phyloP scores from a whole-genome alignment of 1,140 invertebrate genomes.

The Drosophila subpulchrella region DNA sequence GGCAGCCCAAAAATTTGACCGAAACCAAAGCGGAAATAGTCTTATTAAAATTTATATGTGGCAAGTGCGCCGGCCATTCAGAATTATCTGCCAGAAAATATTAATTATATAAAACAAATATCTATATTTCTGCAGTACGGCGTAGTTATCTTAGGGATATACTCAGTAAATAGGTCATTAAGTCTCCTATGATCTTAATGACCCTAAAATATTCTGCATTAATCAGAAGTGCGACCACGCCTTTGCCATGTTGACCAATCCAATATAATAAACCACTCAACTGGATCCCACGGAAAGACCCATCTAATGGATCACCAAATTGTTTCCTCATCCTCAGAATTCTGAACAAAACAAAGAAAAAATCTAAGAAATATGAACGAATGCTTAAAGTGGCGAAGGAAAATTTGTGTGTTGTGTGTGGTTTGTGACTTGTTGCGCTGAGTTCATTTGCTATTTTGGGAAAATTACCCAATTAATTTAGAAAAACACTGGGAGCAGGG shows the following conservation, averaged over 20 bases:
- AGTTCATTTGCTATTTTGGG: constrained; percentile 80
- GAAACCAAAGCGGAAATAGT: constrained; percentile 65
- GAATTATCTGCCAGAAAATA: constrained; percentile 24
- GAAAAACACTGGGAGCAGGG: constrained; percentile 50
- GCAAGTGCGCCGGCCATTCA: constrained; percentile 48
- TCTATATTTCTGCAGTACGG: constrained; percentile 14
- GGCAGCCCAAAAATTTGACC: constrained; percentile 19
- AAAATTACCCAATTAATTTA: constrained; percentile 83
- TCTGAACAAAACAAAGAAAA: constrained; percentile 35
- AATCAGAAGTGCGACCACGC: constrained; percentile 26
- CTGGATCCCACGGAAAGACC: constrained; percentile 21
- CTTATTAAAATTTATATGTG: constrained; percentile 67
- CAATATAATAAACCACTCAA: constrained; percentile 40
- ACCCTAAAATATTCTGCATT: constrained; percentile 5
- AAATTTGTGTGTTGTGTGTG: constrained; percentile 36
- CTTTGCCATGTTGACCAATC: constrained; percentile 27
- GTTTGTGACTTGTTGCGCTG: constrained; percentile 66
- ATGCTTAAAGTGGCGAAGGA: constrained; percentile 63
- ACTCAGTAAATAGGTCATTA: constrained; percentile 5
- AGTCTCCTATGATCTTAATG: background rate
- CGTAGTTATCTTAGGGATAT: constrained; percentile 31
- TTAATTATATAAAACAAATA: constrained; percentile 22
- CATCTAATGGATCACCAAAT: constrained; percentile 34
- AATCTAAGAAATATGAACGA: constrained; percentile 49
- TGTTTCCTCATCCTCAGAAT: constrained; percentile 27